Evolutionary conservation across 2,113 vertebrate genomes (phyloP).

Genomic region (Nansenia antarctica): DNA sequence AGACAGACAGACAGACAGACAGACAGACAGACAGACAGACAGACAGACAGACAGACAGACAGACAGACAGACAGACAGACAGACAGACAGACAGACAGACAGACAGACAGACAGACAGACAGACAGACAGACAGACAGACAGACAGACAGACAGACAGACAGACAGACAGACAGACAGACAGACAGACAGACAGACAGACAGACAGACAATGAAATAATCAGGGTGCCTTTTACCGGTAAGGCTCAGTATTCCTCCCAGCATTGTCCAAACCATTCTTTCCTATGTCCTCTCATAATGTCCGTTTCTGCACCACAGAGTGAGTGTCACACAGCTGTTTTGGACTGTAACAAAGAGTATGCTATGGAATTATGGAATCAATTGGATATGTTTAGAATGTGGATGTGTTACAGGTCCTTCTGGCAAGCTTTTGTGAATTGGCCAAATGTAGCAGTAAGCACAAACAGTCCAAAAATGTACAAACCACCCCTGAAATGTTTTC

Average conservation of each 20-base stretch:
- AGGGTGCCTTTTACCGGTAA: slow-evolving; percentile 3
- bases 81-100: background rate
- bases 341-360: background rate
- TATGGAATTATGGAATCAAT: background rate
- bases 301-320: background rate
- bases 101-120: background rate
- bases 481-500: too few species aligned
- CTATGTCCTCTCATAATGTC: background rate
- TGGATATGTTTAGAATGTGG: too few species aligned
- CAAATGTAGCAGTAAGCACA: background rate
- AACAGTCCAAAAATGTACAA: too few species aligned
- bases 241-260: background rate
- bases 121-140: background rate
- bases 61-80: slow-evolving; percentile 12
- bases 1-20: background rate
- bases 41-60: background rate
- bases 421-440: background rate
- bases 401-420: background rate
- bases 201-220: background rate
- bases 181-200: background rate
- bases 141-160: background rate
- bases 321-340: background rate
- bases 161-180: slow-evolving; percentile 8
- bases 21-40: background rate
- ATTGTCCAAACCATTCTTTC: background rate